Base-by-base conservation (phyloP, 2,113 vertebrate genomes). In the Terrapene triunguis region DNA sequence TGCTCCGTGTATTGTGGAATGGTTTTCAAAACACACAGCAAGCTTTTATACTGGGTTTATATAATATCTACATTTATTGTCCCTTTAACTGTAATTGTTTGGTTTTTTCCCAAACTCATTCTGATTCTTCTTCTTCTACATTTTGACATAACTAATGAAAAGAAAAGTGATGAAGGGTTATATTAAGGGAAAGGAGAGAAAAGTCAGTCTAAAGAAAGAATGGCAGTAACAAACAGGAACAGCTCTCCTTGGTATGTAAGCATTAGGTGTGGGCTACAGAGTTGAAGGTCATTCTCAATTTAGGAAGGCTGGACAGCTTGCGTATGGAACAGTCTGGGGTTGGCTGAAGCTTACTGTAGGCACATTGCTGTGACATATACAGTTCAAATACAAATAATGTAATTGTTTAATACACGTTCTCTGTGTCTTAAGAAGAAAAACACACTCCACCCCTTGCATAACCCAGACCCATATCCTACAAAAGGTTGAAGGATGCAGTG, bases 21-120 rank as follows among this genome's bases (percentile, higher is more conserved):
- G 81, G 55, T 88, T 96, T 97, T 98, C 93, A 97, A 95, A 97
- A 96, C 92, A 88, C 96, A 87, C 81, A 92, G 85, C 89, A 83
- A 48, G 50, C 4, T 78, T 78, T 78, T 47, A 78, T 16, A 27
- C 6, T 8, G 42, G 82, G 27, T 96, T 92, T 91, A 79, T 48
- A 11, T 81, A 94, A 94, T 90, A 97, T 88, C 93, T 80, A 91
- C 83, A 25, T 88, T 42, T 25, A 82, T 96, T 95, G 96, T 97
- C 93, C 62, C 94, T 92, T 91, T 53, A 19, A 14, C 80, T 89
- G 42, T 78, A 5, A 24, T 2, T 6, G 1, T 54, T 82, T 78
- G 27, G 29, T 42, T 7, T n/a, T 25, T 48, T 22, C 27, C 72
- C 86, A 44, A 5, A 74, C 19, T 44, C 38, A 47, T 78, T 78